These are phyloP conservation scores for Acromyrmex heyeri DNA, from an alignment of 1,140 invertebrate species.

Conservation along the genomic window DNA sequence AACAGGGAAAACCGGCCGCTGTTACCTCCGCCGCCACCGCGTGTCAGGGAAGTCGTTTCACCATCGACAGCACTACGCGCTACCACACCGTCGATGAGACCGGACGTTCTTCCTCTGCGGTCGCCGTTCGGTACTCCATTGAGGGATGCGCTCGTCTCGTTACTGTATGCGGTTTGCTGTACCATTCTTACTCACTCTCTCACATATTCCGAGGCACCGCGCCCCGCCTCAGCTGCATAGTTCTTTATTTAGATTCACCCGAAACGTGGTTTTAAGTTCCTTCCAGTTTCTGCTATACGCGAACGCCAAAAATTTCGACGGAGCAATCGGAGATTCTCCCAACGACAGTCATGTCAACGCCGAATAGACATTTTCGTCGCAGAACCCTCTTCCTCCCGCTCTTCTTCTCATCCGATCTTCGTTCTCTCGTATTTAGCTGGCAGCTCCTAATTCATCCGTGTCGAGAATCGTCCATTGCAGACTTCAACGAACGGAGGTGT, in stretches of 20 bases:
- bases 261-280: constrained; percentile 72
- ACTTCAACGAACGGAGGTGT: constrained; percentile 33
- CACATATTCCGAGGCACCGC: constrained; percentile 63
- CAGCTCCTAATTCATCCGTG: constrained; percentile 21
- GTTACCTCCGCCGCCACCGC: background rate
- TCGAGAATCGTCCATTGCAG: background rate
- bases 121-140: constrained; percentile 74
- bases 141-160: constrained; percentile 65
- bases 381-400: background rate
- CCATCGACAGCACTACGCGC: constrained; percentile 40
- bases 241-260: constrained; percentile 81
- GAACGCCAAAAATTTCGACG: constrained; percentile 47
- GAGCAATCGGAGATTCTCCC: constrained; percentile 39
- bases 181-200: constrained; percentile 81
- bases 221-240: constrained; percentile 70
- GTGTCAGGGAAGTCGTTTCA: constrained; percentile 55
- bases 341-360: background rate
- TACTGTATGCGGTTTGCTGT: constrained; percentile 75
- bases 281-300: constrained; percentile 66
- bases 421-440: background rate
- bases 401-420: background rate
- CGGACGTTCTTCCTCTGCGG: constrained; percentile 58
- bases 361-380: background rate
- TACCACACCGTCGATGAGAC: constrained; percentile 63
- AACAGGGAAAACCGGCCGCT: constrained; percentile 81